Evolutionary conservation across 2,888 invertebrate species (phyloP).

Genomic region (Capitulum mitella): DNA sequence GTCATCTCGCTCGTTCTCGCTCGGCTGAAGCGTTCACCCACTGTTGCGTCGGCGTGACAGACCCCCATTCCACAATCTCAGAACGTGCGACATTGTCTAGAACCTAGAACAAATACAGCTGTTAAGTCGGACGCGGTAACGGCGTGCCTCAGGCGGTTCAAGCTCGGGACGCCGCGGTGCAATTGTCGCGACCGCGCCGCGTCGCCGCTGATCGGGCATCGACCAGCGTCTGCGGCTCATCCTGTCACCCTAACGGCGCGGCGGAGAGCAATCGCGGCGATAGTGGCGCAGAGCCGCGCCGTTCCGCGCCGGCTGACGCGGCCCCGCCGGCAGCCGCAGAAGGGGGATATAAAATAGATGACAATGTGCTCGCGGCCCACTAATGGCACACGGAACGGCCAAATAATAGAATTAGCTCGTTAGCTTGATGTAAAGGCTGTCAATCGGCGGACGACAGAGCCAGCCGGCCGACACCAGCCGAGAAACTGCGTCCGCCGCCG

Average conservation of each 20-base stretch:
- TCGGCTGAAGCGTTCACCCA: no score
- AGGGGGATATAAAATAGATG: conserved; percentile 24
- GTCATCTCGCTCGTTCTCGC: no score
- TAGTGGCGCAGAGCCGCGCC: background rate
- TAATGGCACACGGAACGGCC: conserved; percentile 12
- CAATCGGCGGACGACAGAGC: conserved; percentile 10
- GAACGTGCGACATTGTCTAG: no score
- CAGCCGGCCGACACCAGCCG: background rate
- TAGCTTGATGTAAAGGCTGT: conserved; percentile 18
- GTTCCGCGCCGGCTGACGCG: background rate
- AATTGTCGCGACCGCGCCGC: background rate
- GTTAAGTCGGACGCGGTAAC: no score
- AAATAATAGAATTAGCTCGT: conserved; percentile 24
- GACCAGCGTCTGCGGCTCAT: background rate
- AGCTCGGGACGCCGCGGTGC: background rate
- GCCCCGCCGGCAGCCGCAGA: no score
- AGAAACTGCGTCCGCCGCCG: background rate
- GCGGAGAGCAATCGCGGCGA: background rate
- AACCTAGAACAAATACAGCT: no score
- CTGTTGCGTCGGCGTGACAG: no score
- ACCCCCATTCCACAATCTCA: no score
- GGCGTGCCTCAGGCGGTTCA: no score
- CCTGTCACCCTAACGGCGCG: conserved; percentile 13
- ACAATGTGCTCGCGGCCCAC: conserved; percentile 16
- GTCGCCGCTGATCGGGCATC: background rate